phyloP scores from a whole-genome alignment of 2,113 vertebrate species.

The Nothocercus julius region DNA sequence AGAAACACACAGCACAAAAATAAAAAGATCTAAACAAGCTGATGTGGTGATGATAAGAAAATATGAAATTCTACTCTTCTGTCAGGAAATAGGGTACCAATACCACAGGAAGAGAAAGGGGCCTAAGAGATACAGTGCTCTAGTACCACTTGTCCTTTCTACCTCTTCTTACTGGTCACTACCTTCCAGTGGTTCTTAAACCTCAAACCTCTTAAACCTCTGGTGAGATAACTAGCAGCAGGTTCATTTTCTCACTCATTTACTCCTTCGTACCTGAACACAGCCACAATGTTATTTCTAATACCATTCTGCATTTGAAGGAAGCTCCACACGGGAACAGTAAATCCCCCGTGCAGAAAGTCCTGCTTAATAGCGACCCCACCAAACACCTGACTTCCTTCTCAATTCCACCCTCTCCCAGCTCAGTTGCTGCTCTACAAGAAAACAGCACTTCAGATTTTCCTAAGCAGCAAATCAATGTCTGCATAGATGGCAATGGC shows the following conservation, averaged over 20 bases:
- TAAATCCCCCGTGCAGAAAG: neutral
- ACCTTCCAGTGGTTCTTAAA: neutral
- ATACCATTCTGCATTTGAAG: neutral
- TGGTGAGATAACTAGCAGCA: neutral
- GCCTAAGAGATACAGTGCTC: neutral
- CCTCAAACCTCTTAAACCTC: neutral
- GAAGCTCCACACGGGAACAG: neutral
- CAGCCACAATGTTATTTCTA: neutral
- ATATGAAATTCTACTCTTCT: neutral
- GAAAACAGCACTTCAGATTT: neutral
- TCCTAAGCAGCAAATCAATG: neutral
- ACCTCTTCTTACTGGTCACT: neutral
- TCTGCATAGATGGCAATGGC: neutral
- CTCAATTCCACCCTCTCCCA: neutral
- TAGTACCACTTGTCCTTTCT: neutral
- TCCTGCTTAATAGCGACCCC: accelerated
- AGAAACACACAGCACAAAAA: neutral
- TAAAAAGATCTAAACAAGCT: neutral
- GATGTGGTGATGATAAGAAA: neutral
- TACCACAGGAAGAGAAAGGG: neutral
- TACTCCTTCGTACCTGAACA: neutral
- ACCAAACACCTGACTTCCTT: neutral
- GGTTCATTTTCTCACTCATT: neutral
- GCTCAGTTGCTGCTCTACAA: neutral
- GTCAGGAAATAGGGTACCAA: neutral